A percentile compares a stretch with the other conserved stretches of the same genome.
phyloP scores from a whole-genome alignment of 1,140 invertebrate species.

The Diabrotica undecimpunctata region DNA sequence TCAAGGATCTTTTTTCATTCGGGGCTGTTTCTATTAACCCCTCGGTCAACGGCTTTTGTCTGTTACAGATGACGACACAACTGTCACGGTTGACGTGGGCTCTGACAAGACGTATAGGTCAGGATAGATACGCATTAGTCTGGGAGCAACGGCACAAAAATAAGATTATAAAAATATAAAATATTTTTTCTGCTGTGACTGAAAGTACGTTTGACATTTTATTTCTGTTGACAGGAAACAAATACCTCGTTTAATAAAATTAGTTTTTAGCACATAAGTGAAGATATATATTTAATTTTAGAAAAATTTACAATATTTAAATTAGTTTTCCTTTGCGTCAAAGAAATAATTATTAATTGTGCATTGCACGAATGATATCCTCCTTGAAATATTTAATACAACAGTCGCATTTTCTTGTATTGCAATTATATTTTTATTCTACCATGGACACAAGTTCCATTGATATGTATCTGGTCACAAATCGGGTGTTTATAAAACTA shows the following conservation, averaged over 20 bases:
- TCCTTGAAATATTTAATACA: neutral
- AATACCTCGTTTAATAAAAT: neutral
- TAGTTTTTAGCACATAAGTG: no score
- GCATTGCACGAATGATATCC: neutral
- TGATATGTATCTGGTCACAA: neutral
- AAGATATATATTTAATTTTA: neutral
- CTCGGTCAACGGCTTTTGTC: neutral
- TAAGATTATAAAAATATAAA: no score
- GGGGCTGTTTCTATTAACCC: slow-evolving; percentile 4
- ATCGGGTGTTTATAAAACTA: neutral
- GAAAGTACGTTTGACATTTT: neutral
- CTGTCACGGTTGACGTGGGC: no score
- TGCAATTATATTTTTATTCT: no score
- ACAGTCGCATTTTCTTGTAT: neutral
- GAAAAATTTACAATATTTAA: neutral
- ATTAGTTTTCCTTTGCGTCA: neutral
- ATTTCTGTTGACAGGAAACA: neutral
- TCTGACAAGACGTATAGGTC: no score
- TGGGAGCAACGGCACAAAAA: no score
- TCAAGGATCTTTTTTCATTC: slow-evolving; percentile 5
- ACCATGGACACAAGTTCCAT: neutral
- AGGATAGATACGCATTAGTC: no score
- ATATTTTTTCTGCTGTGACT: neutral
- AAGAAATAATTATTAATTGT: neutral
- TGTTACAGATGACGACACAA: neutral